Percentiles rank a stretch among this genome's conserved stretches.
Evolutionary conservation across 2,888 invertebrate species (phyloP).

Genomic region (Phaedon cochleariae): DNA sequence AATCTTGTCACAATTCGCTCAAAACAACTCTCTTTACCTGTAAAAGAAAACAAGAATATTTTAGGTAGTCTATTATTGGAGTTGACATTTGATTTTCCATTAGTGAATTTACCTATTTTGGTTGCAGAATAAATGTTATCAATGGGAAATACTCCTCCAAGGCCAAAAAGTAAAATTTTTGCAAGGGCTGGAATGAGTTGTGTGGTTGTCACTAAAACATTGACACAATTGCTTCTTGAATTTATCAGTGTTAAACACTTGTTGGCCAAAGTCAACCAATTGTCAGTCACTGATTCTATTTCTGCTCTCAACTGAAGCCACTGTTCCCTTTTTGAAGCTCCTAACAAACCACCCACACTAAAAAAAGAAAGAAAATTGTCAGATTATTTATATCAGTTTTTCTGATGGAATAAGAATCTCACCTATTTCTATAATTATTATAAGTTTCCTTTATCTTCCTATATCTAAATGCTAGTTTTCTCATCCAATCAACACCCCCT

Average conservation of each 20-base stretch:
- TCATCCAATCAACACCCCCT: slow-evolving; percentile 98
- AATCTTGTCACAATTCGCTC: slow-evolving; percentile 95
- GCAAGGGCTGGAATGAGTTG: slow-evolving; percentile 94
- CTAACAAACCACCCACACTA: slow-evolving; percentile 84
- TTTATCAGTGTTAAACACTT: slow-evolving; percentile 92
- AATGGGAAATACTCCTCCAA: slow-evolving; percentile 95
- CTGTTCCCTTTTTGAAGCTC: slow-evolving; percentile 88
- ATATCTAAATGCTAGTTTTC: slow-evolving; percentile 95
- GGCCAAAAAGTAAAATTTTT: slow-evolving; percentile 91
- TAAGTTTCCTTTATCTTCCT: slow-evolving; percentile 95
- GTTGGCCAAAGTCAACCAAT: slow-evolving; percentile 94
- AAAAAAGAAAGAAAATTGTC: no score
- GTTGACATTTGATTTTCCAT: not conserved
- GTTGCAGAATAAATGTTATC: slow-evolving; percentile 98
- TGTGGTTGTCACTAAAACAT: slow-evolving; percentile 94
- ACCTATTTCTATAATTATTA: slow-evolving; percentile 88
- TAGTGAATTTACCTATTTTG: slow-evolving; percentile 79
- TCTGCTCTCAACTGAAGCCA: slow-evolving; percentile 93
- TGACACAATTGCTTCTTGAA: slow-evolving; percentile 88
- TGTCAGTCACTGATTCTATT: slow-evolving; percentile 93
- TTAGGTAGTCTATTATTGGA: no score
- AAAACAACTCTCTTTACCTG: slow-evolving; percentile 97
- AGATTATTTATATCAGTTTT: not conserved
- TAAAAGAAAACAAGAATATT: slow-evolving; percentile 51
- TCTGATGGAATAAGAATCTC: no score